phyloP scores from a whole-genome alignment of 2,888 invertebrate genomes.

The Azorinus chamasolen region DNA sequence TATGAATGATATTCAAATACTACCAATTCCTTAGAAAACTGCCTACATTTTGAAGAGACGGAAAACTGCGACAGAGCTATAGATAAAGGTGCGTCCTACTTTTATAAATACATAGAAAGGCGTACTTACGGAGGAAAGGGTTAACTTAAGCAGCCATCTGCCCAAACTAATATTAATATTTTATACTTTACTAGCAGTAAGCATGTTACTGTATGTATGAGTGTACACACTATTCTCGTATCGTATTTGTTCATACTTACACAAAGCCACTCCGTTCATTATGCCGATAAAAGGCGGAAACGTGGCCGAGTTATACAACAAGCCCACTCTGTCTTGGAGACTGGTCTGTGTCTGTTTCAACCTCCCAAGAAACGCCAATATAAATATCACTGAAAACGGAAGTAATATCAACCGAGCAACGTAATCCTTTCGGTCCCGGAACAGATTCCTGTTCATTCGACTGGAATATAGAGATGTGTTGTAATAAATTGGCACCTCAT shows the following conservation, averaged over 20 bases:
- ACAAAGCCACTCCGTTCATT: conserved; percentile 68
- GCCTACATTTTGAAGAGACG: no score
- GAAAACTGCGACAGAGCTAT: no score
- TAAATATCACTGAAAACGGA: conserved; percentile 67
- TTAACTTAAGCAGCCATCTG: no score
- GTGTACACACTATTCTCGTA: no score
- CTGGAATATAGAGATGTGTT: conserved; percentile 52
- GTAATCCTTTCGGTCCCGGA: conserved; percentile 69
- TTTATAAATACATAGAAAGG: no score
- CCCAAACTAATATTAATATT: no score
- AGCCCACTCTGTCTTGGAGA: conserved; percentile 78
- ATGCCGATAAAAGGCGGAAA: conserved; percentile 72
- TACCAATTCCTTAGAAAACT: no score
- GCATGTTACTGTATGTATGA: no score
- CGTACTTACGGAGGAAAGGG: no score
- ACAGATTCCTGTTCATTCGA: conserved; percentile 74
- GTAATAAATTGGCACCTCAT: neutral
- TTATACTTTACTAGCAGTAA: no score
- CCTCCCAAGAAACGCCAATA: conserved; percentile 72
- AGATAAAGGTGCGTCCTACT: no score
- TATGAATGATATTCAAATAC: no score
- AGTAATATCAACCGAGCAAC: conserved; percentile 67
- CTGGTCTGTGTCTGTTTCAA: conserved; percentile 69
- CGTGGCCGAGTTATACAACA: conserved; percentile 70
- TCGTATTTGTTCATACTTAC: conserved; percentile 53